These are phyloP conservation scores for Xyrichtys novacula DNA, from an alignment of 2,797 vertebrate genomes.

Conservation along the genomic window DNA sequence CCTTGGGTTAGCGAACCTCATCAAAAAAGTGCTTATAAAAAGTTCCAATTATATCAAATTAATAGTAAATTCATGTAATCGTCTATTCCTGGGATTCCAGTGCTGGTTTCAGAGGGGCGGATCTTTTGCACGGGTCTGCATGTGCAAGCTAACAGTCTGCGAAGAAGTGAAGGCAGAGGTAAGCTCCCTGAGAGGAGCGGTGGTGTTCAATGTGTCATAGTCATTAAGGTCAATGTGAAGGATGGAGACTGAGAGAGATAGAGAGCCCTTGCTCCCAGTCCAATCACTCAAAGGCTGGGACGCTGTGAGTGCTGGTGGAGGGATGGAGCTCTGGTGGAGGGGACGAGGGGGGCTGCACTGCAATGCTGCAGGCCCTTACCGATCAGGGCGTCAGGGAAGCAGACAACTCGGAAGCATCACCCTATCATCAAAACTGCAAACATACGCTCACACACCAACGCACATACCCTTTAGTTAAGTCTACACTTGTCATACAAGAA, in stretches of 20 bases:
- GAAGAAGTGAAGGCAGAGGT: slow-evolving; percentile 79
- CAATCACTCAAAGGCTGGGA: slow-evolving; percentile 68
- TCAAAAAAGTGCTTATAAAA: slow-evolving; percentile 47
- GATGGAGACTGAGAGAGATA: slow-evolving; percentile 73
- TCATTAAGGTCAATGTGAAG: slow-evolving; percentile 76
- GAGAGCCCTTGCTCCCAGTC: slow-evolving; percentile 77
- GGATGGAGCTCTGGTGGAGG: slow-evolving; percentile 63
- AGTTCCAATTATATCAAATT: slow-evolving; percentile 48
- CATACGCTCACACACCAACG: slow-evolving; percentile 48
- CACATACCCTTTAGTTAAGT: slow-evolving; percentile 45
- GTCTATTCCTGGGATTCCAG: slow-evolving; percentile 75
- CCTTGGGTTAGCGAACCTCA: slow-evolving; percentile 36
- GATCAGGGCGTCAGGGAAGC: slow-evolving; percentile 63
- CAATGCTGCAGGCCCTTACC: slow-evolving; percentile 42
- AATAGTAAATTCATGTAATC: slow-evolving; percentile 53
- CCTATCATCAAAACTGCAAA: slow-evolving; percentile 43
- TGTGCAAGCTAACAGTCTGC: slow-evolving; percentile 81
- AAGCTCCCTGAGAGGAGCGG: slow-evolving; percentile 47
- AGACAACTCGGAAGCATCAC: slow-evolving; percentile 66
- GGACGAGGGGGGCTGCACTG: slow-evolving; percentile 46
- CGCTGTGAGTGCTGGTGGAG: slow-evolving; percentile 64
- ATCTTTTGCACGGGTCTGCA: slow-evolving; percentile 50
- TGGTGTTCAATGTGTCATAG: slow-evolving; percentile 66
- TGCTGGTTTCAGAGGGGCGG: slow-evolving; percentile 72
- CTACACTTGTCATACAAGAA: slow-evolving; percentile 49